Conservation (phyloP, 2,888 invertebrate genomes). For the Idaea aversata region DNA sequence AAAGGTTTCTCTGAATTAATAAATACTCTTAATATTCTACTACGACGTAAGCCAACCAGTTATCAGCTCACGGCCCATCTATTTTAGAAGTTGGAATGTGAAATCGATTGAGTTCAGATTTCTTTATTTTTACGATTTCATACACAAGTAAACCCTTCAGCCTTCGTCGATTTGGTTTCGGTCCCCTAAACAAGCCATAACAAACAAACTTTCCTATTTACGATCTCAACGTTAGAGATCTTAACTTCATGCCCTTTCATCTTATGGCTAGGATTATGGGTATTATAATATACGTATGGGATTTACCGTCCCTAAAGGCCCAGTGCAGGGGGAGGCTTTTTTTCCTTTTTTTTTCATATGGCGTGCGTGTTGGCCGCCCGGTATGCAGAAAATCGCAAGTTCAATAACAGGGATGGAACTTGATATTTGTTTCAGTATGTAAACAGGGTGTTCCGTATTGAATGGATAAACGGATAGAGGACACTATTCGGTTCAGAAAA, state of each 20-base stretch:
- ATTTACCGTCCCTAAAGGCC: not conserved
- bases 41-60: not conserved
- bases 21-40: not conserved
- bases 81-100: not conserved
- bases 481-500: too few species aligned
- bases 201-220: conserved; percentile 1
- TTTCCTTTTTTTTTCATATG: not conserved
- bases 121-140: not conserved
- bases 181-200: not conserved
- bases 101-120: not conserved
- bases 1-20: too few species aligned
- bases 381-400: too few species aligned
- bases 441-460: too few species aligned
- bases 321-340: not conserved
- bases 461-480: too few species aligned
- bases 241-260: conserved; percentile 1
- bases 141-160: not conserved
- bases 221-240: not conserved
- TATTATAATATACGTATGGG: not conserved
- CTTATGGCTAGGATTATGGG: not conserved
- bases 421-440: too few species aligned
- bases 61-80: not conserved
- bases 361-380: too few species aligned
- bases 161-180: not conserved
- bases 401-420: too few species aligned